A percentile compares a stretch with the other conserved stretches of the same genome.
phyloP scores from a whole-genome alignment of 1,140 invertebrate species.

The Bombus pascuorum region DNA sequence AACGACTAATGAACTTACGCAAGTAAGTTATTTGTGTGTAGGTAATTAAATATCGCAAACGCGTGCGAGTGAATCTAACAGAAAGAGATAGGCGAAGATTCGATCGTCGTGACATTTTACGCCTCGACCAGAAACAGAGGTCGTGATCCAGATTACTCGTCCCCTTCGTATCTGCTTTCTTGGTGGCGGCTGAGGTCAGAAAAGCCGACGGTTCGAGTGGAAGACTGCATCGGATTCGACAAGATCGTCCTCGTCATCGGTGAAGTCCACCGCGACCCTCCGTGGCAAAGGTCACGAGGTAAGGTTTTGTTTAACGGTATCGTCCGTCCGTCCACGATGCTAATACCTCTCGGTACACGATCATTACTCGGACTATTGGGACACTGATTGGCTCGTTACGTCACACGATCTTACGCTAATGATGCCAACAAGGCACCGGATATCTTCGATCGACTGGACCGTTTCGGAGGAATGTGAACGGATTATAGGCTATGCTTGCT shows the following conservation, averaged over 20 bases:
- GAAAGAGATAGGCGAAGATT: neutral
- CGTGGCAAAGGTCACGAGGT: constrained; percentile 75
- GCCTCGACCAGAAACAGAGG: constrained; percentile 34
- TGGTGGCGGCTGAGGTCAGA: neutral
- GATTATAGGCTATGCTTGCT: constrained; percentile 16
- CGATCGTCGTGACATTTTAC: neutral
- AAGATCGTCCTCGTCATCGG: constrained; percentile 69
- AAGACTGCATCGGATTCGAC: constrained; percentile 48
- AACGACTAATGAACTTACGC: too few species aligned
- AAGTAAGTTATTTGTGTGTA: too few species aligned
- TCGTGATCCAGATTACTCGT: constrained; percentile 51
- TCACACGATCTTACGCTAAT: constrained; percentile 81
- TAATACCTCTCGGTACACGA: constrained; percentile 78
- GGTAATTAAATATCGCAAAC: too few species aligned
- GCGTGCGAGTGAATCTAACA: neutral
- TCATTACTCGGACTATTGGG: constrained; percentile 76
- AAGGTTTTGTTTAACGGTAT: constrained; percentile 80
- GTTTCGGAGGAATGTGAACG: constrained; percentile 75
- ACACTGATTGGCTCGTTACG: constrained; percentile 79
- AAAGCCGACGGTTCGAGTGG: constrained; percentile 30
- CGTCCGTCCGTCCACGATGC: constrained; percentile 73
- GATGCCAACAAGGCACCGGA: constrained; percentile 77
- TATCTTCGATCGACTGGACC: constrained; percentile 73
- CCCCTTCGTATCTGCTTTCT: neutral
- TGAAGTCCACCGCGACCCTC: constrained; percentile 43